A percentile compares a stretch with the other conserved stretches of the same genome.
Conservation (phyloP, 2,888 invertebrate species). For the Rotaria socialis region DNA sequence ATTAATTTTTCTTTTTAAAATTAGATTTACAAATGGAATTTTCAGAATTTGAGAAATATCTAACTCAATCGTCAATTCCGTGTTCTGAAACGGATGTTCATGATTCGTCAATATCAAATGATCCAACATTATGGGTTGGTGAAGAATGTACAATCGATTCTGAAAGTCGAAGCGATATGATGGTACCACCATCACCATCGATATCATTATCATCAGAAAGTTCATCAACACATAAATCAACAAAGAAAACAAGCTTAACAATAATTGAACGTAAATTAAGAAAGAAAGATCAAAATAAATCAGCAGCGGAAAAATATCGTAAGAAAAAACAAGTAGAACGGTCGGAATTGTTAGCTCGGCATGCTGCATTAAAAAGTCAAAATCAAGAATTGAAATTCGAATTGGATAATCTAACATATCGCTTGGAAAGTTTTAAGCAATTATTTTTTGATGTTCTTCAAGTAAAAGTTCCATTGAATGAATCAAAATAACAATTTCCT, state of each 20-base stretch:
- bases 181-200: neutral
- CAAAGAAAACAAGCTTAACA: neutral
- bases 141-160: neutral
- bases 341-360: neutral
- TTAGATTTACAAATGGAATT: no score
- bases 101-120: neutral
- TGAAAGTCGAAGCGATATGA: neutral
- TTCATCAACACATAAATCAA: neutral
- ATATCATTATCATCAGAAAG: neutral
- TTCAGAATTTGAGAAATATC: neutral
- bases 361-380: neutral
- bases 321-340: neutral
- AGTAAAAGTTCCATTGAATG: neutral
- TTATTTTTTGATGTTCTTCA: neutral
- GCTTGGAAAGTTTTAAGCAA: neutral
- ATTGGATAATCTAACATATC: neutral
- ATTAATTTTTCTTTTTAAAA: no score
- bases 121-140: neutral
- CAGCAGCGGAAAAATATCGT: slow-evolving; percentile 31
- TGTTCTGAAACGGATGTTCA: neutral
- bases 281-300: slow-evolving; percentile 25
- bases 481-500: neutral
- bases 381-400: neutral
- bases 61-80: neutral
- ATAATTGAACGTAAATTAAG: neutral